Evolutionary conservation across 2,113 vertebrate species (phyloP).

Genomic region (Aepyceros melampus): DNA sequence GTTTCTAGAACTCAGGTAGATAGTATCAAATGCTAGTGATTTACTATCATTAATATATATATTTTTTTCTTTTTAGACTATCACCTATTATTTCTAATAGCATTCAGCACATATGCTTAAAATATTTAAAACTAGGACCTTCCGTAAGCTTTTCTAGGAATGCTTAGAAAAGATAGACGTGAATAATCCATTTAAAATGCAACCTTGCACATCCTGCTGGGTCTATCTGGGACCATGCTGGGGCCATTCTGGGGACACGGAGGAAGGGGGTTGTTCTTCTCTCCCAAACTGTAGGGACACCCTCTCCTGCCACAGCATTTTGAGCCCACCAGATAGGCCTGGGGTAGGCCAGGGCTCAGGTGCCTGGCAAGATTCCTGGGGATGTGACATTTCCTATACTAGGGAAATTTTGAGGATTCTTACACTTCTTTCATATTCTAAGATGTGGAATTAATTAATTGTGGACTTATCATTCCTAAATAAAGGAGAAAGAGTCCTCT

Average conservation of each 20-base stretch:
- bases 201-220: background rate
- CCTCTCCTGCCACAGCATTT: background rate
- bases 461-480: background rate
- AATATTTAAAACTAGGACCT: background rate
- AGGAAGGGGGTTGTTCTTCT: background rate
- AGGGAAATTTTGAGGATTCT: background rate
- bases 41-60: background rate
- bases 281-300: background rate
- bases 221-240: background rate
- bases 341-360: background rate
- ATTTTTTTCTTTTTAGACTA: background rate
- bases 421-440: background rate
- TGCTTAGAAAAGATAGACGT: background rate
- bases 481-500: background rate
- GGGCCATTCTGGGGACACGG: background rate
- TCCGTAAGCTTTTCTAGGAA: constrained; percentile 22
- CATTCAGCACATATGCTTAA: background rate
- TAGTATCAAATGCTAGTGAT: background rate
- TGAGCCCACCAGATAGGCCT: background rate
- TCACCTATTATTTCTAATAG: background rate
- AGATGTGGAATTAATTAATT: background rate
- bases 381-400: background rate
- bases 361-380: background rate
- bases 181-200: constrained; percentile 38
- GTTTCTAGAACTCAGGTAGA: background rate